Percentiles rank a stretch among this genome's conserved stretches.
These are phyloP conservation scores for Coelinius sp. DNA, from an alignment of 2,888 invertebrate species.

Conservation along the genomic window DNA sequence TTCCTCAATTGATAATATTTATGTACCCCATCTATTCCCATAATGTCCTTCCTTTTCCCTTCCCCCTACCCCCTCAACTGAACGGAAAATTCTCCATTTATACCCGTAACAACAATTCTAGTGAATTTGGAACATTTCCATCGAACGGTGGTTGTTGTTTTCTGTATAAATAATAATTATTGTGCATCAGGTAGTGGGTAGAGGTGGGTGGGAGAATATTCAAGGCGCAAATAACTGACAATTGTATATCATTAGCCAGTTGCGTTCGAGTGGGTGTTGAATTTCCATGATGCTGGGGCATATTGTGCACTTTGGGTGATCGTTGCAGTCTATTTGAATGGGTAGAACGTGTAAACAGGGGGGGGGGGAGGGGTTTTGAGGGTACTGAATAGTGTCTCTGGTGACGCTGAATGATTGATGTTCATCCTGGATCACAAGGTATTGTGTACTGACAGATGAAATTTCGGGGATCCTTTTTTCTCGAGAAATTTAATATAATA, in stretches of 20 bases:
- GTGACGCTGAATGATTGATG: slow-evolving; percentile 18
- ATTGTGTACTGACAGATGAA: background rate
- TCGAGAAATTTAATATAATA: no score
- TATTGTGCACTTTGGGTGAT: background rate
- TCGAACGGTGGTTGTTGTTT: background rate
- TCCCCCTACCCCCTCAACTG: background rate
- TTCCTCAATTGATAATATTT: no score
- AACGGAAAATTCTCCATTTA: slow-evolving; percentile 20
- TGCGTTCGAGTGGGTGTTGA: slow-evolving; percentile 1
- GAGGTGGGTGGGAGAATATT: background rate
- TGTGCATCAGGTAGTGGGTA: background rate
- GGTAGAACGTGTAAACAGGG: slow-evolving; percentile 2
- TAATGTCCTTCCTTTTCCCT: background rate
- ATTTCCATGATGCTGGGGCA: background rate
- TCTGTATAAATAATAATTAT: background rate
- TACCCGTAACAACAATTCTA: background rate
- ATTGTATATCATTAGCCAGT: background rate
- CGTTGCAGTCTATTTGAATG: slow-evolving; percentile 29
- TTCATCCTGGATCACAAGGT: background rate
- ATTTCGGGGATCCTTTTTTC: background rate
- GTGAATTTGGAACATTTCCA: background rate
- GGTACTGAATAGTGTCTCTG: background rate
- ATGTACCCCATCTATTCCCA: no score
- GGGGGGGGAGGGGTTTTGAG: background rate
- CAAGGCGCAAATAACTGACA: background rate